Percentiles rank a stretch among this genome's conserved stretches.
These are phyloP conservation scores for Siniperca chuatsi DNA, from an alignment of 2,113 vertebrate genomes.

Conservation along the genomic window DNA sequence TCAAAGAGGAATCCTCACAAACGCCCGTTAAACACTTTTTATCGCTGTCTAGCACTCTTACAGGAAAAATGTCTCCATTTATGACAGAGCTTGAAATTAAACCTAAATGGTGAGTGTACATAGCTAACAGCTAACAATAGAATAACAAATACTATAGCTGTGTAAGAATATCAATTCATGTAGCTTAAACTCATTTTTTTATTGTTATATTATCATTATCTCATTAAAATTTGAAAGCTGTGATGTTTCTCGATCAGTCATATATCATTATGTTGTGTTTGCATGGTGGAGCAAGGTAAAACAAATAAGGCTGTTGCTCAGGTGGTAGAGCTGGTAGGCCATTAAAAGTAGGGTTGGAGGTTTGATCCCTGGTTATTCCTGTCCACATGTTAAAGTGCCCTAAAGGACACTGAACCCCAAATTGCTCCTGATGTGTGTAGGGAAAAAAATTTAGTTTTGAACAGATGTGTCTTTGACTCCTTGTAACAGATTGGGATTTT, in stretches of 20 bases:
- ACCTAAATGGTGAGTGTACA: background rate
- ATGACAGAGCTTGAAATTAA: background rate
- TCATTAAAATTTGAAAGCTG: background rate
- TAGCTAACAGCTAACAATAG: background rate
- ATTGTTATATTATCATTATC: background rate
- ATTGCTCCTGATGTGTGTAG: background rate
- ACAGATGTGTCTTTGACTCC: background rate
- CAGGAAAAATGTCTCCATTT: background rate
- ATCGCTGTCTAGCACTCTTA: background rate
- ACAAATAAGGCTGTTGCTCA: background rate
- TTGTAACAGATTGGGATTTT: background rate
- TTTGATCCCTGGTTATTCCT: background rate
- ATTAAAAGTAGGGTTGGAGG: too few species aligned
- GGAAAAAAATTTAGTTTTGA: background rate
- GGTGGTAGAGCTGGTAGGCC: background rate
- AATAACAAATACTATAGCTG: background rate
- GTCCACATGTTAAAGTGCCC: background rate
- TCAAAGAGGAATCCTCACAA: constrained; percentile 23
- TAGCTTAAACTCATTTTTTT: background rate
- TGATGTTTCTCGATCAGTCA: background rate
- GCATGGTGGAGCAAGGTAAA: background rate
- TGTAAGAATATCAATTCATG: background rate
- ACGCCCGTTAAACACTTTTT: constrained; percentile 10
- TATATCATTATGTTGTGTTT: background rate
- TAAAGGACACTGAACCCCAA: background rate